Conservation (phyloP, 2,113 vertebrate species). For the Chunga burmeisteri region DNA sequence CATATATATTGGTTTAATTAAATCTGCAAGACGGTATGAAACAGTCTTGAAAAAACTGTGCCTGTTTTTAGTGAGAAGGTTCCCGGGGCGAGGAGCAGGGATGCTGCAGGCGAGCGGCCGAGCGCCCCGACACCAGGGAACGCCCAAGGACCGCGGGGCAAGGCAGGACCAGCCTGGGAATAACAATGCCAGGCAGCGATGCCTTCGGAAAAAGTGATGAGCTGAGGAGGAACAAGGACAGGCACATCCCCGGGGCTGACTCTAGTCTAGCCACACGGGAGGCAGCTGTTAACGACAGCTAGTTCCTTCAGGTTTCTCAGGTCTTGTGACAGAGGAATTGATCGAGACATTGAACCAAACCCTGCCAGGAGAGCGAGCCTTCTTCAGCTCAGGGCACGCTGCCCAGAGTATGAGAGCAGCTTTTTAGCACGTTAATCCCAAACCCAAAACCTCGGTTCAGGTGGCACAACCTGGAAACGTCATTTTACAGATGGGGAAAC, state of each 20-base stretch:
- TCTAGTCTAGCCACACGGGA: background rate
- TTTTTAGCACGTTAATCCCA: background rate
- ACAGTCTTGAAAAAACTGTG: background rate
- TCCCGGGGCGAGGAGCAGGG: background rate
- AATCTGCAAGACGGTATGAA: background rate
- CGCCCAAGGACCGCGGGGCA: fast-evolving
- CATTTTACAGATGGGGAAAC: background rate
- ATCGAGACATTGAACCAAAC: background rate
- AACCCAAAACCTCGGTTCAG: background rate
- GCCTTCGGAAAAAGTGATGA: background rate
- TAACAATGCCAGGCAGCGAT: fast-evolving
- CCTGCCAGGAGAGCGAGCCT: background rate
- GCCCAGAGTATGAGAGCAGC: background rate
- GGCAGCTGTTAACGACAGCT: background rate
- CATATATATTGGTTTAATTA: background rate
- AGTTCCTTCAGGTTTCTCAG: background rate
- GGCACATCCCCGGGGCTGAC: background rate
- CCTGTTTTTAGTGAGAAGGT: background rate
- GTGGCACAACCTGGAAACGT: background rate
- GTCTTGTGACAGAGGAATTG: background rate
- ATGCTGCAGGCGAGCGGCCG: background rate
- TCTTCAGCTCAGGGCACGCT: background rate
- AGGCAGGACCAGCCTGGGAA: fast-evolving
- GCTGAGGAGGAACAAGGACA: background rate
- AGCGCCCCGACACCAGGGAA: background rate